Conservation (phyloP, 2,113 vertebrate genomes). For the Atrichornis clamosus region DNA sequence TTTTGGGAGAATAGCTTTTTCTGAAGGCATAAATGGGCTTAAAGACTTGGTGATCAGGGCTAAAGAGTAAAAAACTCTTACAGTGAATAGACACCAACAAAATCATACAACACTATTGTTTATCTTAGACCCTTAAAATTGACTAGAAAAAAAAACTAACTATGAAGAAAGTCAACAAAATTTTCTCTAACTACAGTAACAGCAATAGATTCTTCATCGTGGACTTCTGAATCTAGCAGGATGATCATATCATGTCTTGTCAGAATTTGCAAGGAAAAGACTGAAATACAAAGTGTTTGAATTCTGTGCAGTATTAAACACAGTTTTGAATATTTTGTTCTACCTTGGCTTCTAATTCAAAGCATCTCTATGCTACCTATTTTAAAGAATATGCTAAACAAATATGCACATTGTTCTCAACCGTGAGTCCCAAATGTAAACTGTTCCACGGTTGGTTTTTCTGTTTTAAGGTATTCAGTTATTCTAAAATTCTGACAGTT, state of each 20-base stretch:
- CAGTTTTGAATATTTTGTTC: not conserved
- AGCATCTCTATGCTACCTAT: not conserved
- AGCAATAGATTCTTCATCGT: not conserved
- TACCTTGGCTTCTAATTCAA: not conserved
- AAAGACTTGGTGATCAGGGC: not conserved
- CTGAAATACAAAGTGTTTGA: not conserved
- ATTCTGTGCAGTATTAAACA: not conserved
- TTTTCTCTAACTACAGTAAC: not conserved
- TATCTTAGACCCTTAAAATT: not conserved
- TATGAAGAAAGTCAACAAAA: not conserved
- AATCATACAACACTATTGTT: not conserved
- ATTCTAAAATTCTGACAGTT: not conserved
- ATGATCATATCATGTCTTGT: not conserved
- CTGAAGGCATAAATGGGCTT: not conserved
- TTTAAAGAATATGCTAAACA: not conserved
- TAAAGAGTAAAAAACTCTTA: not conserved
- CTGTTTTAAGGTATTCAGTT: not conserved
- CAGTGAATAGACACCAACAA: not conserved
- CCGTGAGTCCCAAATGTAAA: not conserved
- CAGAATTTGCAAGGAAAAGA: not conserved
- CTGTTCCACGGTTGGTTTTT: not conserved
- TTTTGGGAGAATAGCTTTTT: not conserved
- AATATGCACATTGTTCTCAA: not conserved
- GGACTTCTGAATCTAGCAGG: not conserved
- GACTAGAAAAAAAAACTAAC: not conserved